A percentile compares a stretch with the other conserved stretches of the same genome.
phyloP scores from a whole-genome alignment of 2,888 invertebrate species.

The Pachycephus smyrnensis region DNA sequence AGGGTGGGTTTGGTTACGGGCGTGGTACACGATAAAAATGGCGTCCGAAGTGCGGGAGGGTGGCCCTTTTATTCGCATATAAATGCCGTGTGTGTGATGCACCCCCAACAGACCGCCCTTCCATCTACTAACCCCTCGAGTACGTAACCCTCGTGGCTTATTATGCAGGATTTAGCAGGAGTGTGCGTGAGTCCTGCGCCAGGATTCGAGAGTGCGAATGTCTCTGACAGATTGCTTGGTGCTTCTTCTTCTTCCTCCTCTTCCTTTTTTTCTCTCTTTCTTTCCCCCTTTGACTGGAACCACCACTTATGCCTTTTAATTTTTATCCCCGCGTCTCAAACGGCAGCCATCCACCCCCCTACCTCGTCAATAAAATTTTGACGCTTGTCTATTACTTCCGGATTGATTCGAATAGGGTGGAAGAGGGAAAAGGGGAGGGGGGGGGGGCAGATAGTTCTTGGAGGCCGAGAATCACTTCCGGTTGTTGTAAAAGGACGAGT shows the following conservation, averaged over 20 bases:
- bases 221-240: neutral
- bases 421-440: neutral
- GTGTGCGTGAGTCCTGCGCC: neutral
- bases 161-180: constrained; percentile 35
- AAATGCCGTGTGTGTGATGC: constrained; percentile 53
- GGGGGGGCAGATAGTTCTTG: neutral
- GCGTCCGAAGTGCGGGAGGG: constrained; percentile 37
- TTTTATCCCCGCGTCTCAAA: neutral
- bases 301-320: neutral
- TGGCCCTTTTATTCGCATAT: constrained; percentile 48
- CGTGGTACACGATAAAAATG: constrained; percentile 64
- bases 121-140: constrained; percentile 36
- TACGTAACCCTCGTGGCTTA: constrained; percentile 54
- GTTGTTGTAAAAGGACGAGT: neutral
- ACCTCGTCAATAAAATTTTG: neutral
- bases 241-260: constrained; percentile 24
- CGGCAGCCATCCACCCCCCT: neutral
- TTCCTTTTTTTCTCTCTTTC: constrained; percentile 27
- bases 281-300: constrained; percentile 11
- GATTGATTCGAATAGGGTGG: neutral
- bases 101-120: constrained; percentile 57
- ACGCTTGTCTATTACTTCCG: neutral
- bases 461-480: neutral
- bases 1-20: constrained; percentile 45
- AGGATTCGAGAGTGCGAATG: neutral